phyloP scores from a whole-genome alignment of 1,140 invertebrate genomes.

The Drosophila subobscura region DNA sequence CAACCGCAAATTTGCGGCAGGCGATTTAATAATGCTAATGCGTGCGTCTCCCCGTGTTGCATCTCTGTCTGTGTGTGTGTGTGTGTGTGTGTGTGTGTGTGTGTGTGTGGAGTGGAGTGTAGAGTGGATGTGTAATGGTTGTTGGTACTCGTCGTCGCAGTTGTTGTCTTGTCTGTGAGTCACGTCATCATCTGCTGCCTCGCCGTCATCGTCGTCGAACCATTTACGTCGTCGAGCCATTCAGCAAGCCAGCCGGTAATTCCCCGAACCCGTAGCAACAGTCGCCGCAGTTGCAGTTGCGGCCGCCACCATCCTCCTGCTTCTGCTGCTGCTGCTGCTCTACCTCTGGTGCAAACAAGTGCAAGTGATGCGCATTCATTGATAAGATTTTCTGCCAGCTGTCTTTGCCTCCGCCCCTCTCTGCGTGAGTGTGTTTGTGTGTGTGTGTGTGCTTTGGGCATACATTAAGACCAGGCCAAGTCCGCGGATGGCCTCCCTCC shows the following conservation, averaged over 20 bases:
- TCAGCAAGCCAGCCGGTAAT: conserved; percentile 44
- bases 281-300: conserved; percentile 12
- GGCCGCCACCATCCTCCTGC: conserved; percentile 6
- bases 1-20: conserved; percentile 79
- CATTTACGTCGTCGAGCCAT: conserved; percentile 63
- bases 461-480: conserved; percentile 65
- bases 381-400: conserved; percentile 76
- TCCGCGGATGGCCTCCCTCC: conserved; percentile 3
- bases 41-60: conserved; percentile 3
- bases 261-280: conserved; percentile 43
- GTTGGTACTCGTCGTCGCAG: conserved; percentile 15
- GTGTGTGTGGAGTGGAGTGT: conserved; percentile 1
- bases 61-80: conserved; percentile 43
- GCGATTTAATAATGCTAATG: conserved; percentile 76
- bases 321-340: no score
- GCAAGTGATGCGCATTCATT: conserved; percentile 81
- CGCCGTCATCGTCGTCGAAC: conserved; percentile 35
- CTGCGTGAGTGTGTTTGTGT: conserved; percentile 29
- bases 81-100: conserved; percentile 27
- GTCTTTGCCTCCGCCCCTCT: conserved; percentile 9
- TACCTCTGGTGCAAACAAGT: conserved; percentile 67
- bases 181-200: conserved; percentile 46
- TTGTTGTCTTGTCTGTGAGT: conserved; percentile 63
- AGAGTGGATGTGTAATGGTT: conserved; percentile 8
- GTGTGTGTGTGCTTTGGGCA: conserved; percentile 62